phyloP scores from a whole-genome alignment of 1,140 invertebrate species.

The Drosophila repleta region DNA sequence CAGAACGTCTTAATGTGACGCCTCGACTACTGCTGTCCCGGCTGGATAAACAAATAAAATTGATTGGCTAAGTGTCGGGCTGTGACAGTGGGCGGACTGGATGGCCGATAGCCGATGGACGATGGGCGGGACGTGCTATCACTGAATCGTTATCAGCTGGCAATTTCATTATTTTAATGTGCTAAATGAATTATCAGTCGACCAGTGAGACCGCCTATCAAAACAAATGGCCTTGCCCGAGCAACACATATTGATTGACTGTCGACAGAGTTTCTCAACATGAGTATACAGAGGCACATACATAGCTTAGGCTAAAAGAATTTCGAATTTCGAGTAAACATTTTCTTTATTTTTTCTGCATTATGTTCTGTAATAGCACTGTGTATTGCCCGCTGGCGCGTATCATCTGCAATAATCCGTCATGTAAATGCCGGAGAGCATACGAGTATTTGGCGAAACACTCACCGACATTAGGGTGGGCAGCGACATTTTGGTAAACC shows the following conservation, averaged over 20 bases:
- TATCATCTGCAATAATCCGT: conserved; percentile 66
- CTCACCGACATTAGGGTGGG: conserved; percentile 75
- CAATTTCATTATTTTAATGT: conserved; percentile 78
- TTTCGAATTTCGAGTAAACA: conserved; percentile 6
- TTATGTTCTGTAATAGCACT: conserved; percentile 70
- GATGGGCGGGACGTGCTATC: conserved; percentile 14
- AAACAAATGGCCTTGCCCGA: conserved; percentile 54
- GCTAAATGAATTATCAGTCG: conserved; percentile 54
- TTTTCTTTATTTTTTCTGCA: conserved; percentile 52
- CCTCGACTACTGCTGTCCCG: background rate
- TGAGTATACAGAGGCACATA: background rate
- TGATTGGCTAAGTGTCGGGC: conserved; percentile 58
- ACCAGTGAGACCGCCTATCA: conserved; percentile 33
- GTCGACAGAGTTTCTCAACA: background rate
- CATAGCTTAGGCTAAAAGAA: background rate
- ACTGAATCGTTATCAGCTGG: conserved; percentile 64
- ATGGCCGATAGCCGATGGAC: no score
- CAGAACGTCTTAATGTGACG: conserved; percentile 30
- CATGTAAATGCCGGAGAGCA: conserved; percentile 28
- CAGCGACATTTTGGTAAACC: conserved; percentile 74
- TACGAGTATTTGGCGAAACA: conserved; percentile 5
- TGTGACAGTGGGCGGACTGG: conserved; percentile 21
- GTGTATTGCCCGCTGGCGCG: conserved; percentile 75
- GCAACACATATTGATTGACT: conserved; percentile 37
- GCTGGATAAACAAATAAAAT: conserved; percentile 68